phyloP scores from a whole-genome alignment of 2,113 vertebrate species.

The Cryptotis parvus region DNA sequence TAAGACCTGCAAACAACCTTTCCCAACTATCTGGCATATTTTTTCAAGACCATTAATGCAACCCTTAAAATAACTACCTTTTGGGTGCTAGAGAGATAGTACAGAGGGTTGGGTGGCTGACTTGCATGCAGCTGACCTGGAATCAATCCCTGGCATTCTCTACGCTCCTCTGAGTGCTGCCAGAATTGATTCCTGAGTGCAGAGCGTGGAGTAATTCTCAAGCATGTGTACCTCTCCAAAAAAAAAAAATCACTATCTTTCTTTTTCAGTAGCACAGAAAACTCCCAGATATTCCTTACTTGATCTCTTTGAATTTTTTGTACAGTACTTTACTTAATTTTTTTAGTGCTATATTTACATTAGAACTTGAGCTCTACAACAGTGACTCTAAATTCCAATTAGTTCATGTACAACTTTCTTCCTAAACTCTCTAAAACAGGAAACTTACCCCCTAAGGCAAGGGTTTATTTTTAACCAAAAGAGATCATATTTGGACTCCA shows the following conservation, averaged over 20 bases:
- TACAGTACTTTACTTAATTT: background rate
- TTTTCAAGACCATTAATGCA: background rate
- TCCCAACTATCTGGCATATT: background rate
- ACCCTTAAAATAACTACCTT: background rate
- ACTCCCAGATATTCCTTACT: background rate
- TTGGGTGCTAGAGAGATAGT: background rate
- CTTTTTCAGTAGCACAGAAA: background rate
- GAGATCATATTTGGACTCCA: background rate
- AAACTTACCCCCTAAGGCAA: background rate
- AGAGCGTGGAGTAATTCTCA: too few relatives aligned
- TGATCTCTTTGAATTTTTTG: background rate
- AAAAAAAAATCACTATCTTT: too few relatives aligned
- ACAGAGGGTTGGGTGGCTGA: too few relatives aligned
- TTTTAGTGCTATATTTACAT: background rate
- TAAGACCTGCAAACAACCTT: too few relatives aligned
- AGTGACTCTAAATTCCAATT: background rate
- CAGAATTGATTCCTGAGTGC: too few relatives aligned
- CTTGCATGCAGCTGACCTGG: too few relatives aligned
- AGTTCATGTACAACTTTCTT: conserved; percentile 30
- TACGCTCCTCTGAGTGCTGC: too few relatives aligned
- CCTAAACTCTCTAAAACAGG: conserved; percentile 27
- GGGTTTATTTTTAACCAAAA: background rate
- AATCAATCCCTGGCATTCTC: too few relatives aligned
- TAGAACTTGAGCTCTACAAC: background rate
- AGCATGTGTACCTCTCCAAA: too few relatives aligned